Evolutionary conservation across 2,888 invertebrate species (phyloP).

Genomic region (Sarcophaga subvicina): DNA sequence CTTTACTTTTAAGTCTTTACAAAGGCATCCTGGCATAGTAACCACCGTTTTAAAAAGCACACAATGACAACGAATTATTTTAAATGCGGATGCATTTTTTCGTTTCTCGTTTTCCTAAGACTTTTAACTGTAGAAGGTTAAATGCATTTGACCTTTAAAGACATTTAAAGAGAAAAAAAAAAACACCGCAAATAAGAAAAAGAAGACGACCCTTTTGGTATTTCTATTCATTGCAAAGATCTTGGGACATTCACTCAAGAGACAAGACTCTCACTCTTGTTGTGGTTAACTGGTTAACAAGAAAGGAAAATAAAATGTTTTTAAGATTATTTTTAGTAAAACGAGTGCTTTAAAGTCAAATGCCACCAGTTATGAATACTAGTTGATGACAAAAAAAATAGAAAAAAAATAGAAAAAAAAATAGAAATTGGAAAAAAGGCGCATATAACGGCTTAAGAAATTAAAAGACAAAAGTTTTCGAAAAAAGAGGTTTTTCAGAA

Average conservation of each 20-base stretch:
- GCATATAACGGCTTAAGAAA: too few species aligned
- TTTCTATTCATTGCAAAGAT: neutral
- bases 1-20: conserved; percentile 27
- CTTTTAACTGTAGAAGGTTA: conserved; percentile 28
- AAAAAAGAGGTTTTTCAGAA: neutral
- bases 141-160: conserved; percentile 54
- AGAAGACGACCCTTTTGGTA: conserved; percentile 55
- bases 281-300: neutral
- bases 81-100: conserved; percentile 51
- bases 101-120: neutral
- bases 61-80: conserved; percentile 19
- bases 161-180: conserved; percentile 20
- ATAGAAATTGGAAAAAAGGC: too few species aligned
- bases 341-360: conserved; percentile 45
- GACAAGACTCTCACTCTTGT: neutral
- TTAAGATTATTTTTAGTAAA: conserved; percentile 1
- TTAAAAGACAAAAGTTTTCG: too few species aligned
- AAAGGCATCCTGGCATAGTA: conserved; percentile 23
- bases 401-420: too few species aligned
- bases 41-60: neutral
- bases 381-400: conserved; percentile 34
- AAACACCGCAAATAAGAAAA: conserved; percentile 8
- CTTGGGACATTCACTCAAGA: neutral
- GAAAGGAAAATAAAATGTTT: neutral
- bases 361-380: conserved; percentile 62